Conservation (phyloP, 1,140 invertebrate species). For the Elysia chlorotica region DNA sequence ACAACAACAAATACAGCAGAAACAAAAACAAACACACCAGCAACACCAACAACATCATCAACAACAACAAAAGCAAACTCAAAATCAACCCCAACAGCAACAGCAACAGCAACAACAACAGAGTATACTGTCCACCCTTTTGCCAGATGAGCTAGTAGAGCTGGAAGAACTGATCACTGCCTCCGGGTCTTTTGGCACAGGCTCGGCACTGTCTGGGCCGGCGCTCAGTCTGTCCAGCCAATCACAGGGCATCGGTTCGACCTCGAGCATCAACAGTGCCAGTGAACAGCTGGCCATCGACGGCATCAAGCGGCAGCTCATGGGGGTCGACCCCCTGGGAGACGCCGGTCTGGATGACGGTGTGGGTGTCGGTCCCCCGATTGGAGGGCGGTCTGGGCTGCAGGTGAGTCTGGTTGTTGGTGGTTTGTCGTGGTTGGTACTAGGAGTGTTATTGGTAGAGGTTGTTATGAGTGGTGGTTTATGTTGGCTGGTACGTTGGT, state of each 20-base stretch:
- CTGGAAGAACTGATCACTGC: conserved; percentile 23
- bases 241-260: no score
- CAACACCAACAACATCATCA: background rate
- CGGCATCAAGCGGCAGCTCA: conserved; percentile 87
- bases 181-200: no score
- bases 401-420: no score
- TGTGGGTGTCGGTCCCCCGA: no score
- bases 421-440: no score
- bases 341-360: background rate
- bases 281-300: conserved; percentile 82
- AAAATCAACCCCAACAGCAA: conserved; percentile 11
- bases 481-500: no score
- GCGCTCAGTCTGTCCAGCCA: no score
- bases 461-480: no score
- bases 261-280: conserved; percentile 32
- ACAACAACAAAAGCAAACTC: background rate
- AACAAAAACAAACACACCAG: background rate
- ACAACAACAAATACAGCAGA: background rate
- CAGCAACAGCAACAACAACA: conserved; percentile 23
- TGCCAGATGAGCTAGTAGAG: no score
- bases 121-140: no score
- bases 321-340: conserved; percentile 67
- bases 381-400: background rate
- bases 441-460: no score
- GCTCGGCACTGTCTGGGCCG: no score